Percentiles rank a stretch among this genome's conserved stretches.
These are phyloP conservation scores for Clupea harengus DNA, from an alignment of 2,113 vertebrate species.

Conservation along the genomic window DNA sequence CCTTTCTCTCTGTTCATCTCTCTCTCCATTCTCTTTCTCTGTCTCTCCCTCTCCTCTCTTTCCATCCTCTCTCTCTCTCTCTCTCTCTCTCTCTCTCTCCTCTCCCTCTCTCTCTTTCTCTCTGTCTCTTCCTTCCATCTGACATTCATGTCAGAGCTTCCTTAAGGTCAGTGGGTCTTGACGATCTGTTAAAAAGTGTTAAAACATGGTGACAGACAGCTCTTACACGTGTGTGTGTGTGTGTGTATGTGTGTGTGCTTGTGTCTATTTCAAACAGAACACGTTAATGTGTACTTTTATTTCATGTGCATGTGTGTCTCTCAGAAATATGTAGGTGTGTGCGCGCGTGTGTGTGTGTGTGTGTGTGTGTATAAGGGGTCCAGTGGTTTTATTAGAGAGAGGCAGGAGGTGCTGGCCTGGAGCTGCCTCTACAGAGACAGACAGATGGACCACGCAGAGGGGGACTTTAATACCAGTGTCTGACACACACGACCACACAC, in stretches of 20 bases:
- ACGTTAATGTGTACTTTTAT: conserved; percentile 29
- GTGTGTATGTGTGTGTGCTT: neutral
- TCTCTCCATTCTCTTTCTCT: too few relatives aligned
- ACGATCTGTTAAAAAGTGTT: neutral
- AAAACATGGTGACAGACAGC: neutral
- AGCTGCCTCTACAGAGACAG: conserved; percentile 4
- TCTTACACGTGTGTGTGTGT: neutral
- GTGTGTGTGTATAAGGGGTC: neutral
- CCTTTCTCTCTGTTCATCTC: too few relatives aligned
- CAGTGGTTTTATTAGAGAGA: conserved; percentile 6
- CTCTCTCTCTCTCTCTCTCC: neutral
- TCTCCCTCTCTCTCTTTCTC: neutral
- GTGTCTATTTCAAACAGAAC: too few relatives aligned
- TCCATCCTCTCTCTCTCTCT: neutral
- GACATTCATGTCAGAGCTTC: neutral
- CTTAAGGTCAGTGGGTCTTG: neutral
- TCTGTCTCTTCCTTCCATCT: neutral
- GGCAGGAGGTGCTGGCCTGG: neutral
- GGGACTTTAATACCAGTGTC: neutral
- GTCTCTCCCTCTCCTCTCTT: too few relatives aligned
- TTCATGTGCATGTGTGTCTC: too few relatives aligned
- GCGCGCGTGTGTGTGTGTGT: neutral
- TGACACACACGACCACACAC: neutral
- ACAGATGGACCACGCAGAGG: conserved; percentile 7
- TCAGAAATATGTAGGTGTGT: neutral